Evolutionary conservation across 2,797 vertebrate genomes (phyloP).

Genomic region (Myotis planiceps): DNA sequence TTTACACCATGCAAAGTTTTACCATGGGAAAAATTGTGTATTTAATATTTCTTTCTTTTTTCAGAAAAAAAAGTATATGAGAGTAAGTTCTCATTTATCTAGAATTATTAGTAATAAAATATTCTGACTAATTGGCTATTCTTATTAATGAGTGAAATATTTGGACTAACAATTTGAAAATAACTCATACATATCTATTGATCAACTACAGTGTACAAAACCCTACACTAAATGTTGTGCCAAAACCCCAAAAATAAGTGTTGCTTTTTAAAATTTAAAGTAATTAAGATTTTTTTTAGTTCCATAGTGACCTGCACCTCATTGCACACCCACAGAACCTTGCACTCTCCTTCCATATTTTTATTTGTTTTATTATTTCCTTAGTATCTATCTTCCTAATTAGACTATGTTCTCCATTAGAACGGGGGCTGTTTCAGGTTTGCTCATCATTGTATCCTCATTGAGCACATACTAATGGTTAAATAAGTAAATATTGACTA

Average conservation of each 20-base stretch:
- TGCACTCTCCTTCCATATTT: neutral
- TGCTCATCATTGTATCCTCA: neutral
- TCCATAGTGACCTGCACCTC: neutral
- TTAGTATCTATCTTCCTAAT: neutral
- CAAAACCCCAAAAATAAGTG: neutral
- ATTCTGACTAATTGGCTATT: neutral
- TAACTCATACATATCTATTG: neutral
- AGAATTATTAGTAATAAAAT: neutral
- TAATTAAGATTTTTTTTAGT: neutral
- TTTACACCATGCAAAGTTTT: neutral
- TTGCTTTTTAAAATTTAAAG: neutral
- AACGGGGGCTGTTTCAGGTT: neutral
- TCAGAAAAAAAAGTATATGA: neutral
- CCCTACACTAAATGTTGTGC: neutral
- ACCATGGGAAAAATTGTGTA: neutral
- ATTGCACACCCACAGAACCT: neutral
- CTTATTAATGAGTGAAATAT: slow-evolving; percentile 27
- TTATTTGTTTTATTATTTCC: neutral
- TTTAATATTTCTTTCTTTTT: neutral
- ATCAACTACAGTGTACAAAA: neutral
- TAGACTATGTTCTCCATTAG: neutral
- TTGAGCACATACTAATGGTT: neutral
- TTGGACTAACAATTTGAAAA: neutral
- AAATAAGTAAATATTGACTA: neutral
- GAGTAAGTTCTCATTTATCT: neutral